Evolutionary conservation across 2,113 vertebrate genomes (phyloP).

Genomic region (Todiramphus chloris): DNA sequence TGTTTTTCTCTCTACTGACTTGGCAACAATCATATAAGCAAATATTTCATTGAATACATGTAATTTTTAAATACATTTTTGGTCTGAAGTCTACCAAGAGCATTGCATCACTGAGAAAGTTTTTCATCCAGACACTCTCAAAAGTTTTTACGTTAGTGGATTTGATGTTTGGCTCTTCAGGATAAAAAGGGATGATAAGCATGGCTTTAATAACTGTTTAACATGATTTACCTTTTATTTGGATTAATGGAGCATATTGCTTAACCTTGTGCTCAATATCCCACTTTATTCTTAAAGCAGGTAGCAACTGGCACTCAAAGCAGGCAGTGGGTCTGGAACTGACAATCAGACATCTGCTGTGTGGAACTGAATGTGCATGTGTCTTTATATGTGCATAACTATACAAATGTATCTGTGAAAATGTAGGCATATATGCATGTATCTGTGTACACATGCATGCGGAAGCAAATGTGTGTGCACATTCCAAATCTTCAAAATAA

Average conservation of each 20-base stretch:
- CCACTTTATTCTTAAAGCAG: not conserved
- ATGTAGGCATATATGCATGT: not conserved
- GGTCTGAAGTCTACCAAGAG: not conserved
- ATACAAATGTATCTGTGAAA: accelerated
- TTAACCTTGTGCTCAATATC: not conserved
- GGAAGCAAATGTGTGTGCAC: not conserved
- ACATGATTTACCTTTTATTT: not conserved
- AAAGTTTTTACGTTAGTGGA: not conserved
- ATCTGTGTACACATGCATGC: not conserved
- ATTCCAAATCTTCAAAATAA: not conserved
- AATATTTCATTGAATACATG: constrained; percentile 4
- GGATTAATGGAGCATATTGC: not conserved
- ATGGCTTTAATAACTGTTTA: not conserved
- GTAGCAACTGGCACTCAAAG: not conserved
- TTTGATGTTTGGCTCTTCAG: not conserved
- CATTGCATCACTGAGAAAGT: not conserved
- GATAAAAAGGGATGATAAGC: not conserved
- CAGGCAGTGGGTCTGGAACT: not conserved
- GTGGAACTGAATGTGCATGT: not conserved
- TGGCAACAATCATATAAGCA: not conserved
- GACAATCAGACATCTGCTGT: not conserved
- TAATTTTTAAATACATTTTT: constrained; percentile 26
- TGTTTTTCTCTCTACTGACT: constrained; percentile 39
- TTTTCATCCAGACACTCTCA: not conserved
- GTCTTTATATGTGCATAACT: not conserved